A percentile compares a stretch with the other conserved stretches of the same genome.
These are phyloP conservation scores for Piezodorus guildinii DNA, from an alignment of 1,140 invertebrate genomes.

Conservation along the genomic window DNA sequence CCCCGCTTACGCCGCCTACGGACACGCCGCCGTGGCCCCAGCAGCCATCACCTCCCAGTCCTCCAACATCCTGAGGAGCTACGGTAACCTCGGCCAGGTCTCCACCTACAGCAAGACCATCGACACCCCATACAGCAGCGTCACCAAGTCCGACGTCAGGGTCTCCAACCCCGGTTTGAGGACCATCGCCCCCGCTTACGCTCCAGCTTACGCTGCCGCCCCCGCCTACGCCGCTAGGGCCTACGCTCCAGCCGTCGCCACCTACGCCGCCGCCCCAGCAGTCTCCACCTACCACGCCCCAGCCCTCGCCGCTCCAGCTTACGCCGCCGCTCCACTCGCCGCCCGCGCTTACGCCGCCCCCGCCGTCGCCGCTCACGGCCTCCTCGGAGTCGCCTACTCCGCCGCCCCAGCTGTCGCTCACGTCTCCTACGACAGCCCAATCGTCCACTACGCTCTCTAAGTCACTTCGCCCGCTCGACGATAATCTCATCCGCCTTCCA, in stretches of 20 bases:
- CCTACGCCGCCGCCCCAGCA: slow-evolving; percentile 24
- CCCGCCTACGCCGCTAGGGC: neutral
- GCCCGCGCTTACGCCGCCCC: neutral
- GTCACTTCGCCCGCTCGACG: slow-evolving; percentile 3
- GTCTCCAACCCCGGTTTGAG: slow-evolving; percentile 33
- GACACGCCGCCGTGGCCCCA: slow-evolving; percentile 29
- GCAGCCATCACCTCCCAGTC: slow-evolving; percentile 30
- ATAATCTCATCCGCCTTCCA: neutral
- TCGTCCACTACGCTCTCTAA: slow-evolving; percentile 5
- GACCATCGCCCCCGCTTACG: slow-evolving; percentile 20
- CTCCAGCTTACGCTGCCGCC: neutral
- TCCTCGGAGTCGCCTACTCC: slow-evolving; percentile 10
- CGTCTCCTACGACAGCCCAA: slow-evolving; percentile 10
- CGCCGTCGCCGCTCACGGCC: neutral
- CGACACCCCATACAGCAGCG: slow-evolving; percentile 33
- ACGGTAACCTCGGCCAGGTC: slow-evolving; percentile 32
- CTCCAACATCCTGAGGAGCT: slow-evolving; percentile 32
- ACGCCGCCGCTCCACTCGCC: neutral
- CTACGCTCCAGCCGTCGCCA: slow-evolving; percentile 13
- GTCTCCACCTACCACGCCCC: slow-evolving; percentile 29
- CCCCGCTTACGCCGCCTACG: slow-evolving; percentile 29
- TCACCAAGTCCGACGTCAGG: slow-evolving; percentile 34
- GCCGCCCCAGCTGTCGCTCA: slow-evolving; percentile 10
- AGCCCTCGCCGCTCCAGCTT: neutral
- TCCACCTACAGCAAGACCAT: slow-evolving; percentile 33